Percentiles rank a stretch among this genome's conserved stretches.
phyloP scores from a whole-genome alignment of 2,888 invertebrate genomes.

The Limnephilus rhombicus region DNA sequence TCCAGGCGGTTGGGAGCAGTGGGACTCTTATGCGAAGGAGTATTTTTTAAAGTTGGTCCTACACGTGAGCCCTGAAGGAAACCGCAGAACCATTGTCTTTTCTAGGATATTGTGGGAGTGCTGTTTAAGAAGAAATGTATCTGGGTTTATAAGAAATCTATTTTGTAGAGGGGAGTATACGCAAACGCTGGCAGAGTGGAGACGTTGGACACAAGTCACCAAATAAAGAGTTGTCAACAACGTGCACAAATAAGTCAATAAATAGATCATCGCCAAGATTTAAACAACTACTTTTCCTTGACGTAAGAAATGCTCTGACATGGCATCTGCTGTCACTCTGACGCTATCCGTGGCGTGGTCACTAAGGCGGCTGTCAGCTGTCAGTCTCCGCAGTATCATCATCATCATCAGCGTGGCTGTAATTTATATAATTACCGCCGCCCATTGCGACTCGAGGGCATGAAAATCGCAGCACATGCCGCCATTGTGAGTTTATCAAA shows the following conservation, averaged over 20 bases:
- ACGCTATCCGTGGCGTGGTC: constrained; percentile 1
- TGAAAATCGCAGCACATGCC: neutral
- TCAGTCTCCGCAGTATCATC: constrained; percentile 9
- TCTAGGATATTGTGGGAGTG: too few relatives aligned
- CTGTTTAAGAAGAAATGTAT: too few relatives aligned
- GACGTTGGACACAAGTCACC: neutral
- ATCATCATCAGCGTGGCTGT: constrained; percentile 5
- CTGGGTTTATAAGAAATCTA: too few relatives aligned
- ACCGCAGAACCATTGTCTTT: too few relatives aligned
- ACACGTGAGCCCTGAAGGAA: too few relatives aligned
- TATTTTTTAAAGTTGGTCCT: too few relatives aligned
- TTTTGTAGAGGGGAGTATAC: too few relatives aligned
- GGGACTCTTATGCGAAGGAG: too few relatives aligned
- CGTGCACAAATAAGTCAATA: neutral
- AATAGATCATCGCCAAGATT: neutral
- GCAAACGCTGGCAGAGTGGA: too few relatives aligned
- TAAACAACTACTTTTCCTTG: neutral
- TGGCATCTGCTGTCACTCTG: neutral
- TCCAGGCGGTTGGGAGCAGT: too few relatives aligned
- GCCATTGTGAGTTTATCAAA: constrained; percentile 40
- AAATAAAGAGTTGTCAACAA: too few relatives aligned
- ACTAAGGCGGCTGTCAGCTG: constrained; percentile 8
- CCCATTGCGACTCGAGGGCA: constrained; percentile 12
- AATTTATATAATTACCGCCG: constrained; percentile 32
- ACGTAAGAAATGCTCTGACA: neutral